These are phyloP conservation scores for Cheilosia urbana DNA, from an alignment of 2,888 invertebrate genomes.

Conservation along the genomic window DNA sequence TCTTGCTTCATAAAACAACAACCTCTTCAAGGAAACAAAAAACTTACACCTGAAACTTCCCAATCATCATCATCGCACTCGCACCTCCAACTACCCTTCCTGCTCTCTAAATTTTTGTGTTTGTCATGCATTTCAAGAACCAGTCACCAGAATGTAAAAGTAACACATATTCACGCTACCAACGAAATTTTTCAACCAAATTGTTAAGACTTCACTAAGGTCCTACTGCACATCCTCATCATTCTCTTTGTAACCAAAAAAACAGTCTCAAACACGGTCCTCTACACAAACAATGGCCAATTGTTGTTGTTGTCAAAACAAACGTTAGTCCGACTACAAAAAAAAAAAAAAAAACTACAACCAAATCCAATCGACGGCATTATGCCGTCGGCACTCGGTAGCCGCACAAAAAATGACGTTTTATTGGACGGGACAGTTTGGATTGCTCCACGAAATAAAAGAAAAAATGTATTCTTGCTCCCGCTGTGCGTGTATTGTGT, in stretches of 20 bases:
- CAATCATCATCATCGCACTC: too few species aligned
- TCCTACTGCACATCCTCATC: slow-evolving; percentile 25
- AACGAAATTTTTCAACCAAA: slow-evolving; percentile 58
- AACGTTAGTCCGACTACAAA: slow-evolving; percentile 5
- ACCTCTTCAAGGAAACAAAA: too few species aligned
- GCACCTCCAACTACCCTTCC: too few species aligned
- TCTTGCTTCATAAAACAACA: too few species aligned
- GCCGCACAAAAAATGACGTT: slow-evolving; percentile 70
- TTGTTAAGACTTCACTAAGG: slow-evolving; percentile 63
- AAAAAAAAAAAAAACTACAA: slow-evolving; percentile 14
- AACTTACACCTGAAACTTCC: too few species aligned
- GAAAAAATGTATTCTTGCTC: background rate
- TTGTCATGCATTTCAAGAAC: slow-evolving; percentile 5
- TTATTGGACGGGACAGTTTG: slow-evolving; percentile 75
- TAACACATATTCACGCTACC: slow-evolving; percentile 65
- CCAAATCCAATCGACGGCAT: slow-evolving; percentile 55
- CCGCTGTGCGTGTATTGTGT: slow-evolving; percentile 6
- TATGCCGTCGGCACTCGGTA: slow-evolving; percentile 68
- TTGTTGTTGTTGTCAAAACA: slow-evolving; percentile 56
- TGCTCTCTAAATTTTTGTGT: background rate
- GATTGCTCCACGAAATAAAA: slow-evolving; percentile 51
- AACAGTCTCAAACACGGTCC: slow-evolving; percentile 22
- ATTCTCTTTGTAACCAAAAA: slow-evolving; percentile 26
- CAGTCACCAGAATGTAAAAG: slow-evolving; percentile 63
- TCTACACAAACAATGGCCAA: slow-evolving; percentile 54